Evolutionary conservation across 2,797 vertebrate species (phyloP).

Genomic region (Gallirallus australis): DNA sequence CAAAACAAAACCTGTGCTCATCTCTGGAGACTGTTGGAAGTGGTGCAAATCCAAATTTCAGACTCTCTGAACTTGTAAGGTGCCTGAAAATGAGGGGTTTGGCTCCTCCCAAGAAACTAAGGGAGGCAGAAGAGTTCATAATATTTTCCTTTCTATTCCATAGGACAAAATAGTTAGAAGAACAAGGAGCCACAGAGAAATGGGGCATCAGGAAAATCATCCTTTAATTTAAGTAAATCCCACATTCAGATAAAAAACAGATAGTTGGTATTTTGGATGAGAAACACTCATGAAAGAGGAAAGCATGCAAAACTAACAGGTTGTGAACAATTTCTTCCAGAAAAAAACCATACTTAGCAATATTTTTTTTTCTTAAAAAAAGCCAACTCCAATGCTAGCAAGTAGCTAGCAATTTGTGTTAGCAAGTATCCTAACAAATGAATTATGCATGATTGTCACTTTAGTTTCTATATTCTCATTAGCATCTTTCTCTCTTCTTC

Average conservation of each 20-base stretch:
- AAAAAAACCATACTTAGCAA: not conserved
- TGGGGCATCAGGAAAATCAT: not conserved
- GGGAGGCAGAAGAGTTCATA: not conserved
- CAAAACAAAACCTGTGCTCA: conserved; percentile 40
- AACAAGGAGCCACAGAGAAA: not conserved
- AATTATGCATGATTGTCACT: not conserved
- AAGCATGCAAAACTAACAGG: not conserved
- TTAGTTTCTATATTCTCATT: not conserved
- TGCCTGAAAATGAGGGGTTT: not conserved
- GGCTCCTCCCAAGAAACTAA: not conserved
- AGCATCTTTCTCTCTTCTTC: not conserved
- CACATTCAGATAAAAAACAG: not conserved
- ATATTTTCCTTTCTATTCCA: not conserved
- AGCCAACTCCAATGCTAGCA: not conserved
- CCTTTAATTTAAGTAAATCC: not conserved
- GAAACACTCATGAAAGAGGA: not conserved
- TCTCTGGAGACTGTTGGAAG: conserved; percentile 1
- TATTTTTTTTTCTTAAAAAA: not conserved
- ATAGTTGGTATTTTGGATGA: not conserved
- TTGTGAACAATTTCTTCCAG: not conserved
- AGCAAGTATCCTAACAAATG: not conserved
- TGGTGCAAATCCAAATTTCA: not conserved
- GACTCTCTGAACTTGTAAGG: not conserved
- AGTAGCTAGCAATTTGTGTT: not conserved
- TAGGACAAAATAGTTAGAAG: not conserved